phyloP scores from a whole-genome alignment of 2,888 invertebrate genomes.

The Tenthredo scrophulariae region DNA sequence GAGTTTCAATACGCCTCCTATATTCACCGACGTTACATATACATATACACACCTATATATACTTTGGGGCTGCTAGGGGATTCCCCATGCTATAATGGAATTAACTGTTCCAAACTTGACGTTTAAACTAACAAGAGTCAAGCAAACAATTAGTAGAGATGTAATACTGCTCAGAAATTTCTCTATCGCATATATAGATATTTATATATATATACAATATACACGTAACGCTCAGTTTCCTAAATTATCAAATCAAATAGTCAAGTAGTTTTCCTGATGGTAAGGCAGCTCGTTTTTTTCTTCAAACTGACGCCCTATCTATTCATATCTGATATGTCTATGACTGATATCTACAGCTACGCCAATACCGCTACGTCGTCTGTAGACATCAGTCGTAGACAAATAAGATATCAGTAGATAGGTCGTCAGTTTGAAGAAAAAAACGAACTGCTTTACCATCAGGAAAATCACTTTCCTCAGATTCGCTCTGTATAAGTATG shows the following conservation, averaged over 20 bases:
- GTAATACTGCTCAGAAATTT: conserved; percentile 58
- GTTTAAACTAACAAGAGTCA: conserved; percentile 66
- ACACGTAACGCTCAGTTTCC: neutral
- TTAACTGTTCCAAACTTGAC: conserved; percentile 68
- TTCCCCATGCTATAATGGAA: conserved; percentile 62
- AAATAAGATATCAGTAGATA: too few species aligned
- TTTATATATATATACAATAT: neutral
- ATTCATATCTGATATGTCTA: too few species aligned
- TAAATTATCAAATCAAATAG: neutral
- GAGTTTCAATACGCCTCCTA: conserved; percentile 45
- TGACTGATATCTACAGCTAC: too few species aligned
- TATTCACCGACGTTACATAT: neutral
- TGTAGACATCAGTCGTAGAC: too few species aligned
- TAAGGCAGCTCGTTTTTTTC: too few species aligned
- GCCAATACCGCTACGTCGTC: too few species aligned
- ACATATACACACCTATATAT: too few species aligned
- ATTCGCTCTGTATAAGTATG: neutral
- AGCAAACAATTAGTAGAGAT: conserved; percentile 64
- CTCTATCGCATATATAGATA: neutral
- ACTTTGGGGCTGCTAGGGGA: neutral
- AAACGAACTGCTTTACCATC: too few species aligned
- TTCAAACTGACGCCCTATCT: too few species aligned
- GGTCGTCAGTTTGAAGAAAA: too few species aligned
- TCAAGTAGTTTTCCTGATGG: too few species aligned
- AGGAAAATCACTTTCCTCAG: too few species aligned